Evolutionary conservation across 2,888 invertebrate species (phyloP).

Genomic region (Aproaerema taeniolella): DNA sequence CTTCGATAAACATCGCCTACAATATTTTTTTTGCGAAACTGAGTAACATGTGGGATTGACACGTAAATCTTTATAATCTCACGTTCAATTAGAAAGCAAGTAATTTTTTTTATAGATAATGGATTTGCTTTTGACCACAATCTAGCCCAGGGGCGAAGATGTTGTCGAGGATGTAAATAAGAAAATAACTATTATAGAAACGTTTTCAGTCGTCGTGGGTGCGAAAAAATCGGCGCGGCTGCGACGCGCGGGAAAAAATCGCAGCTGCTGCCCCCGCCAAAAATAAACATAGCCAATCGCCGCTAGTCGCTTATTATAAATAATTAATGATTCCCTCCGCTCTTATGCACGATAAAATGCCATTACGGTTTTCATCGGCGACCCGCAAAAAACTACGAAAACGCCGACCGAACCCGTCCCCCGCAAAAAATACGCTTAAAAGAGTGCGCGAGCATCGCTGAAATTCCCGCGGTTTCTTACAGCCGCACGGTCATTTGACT

Average conservation of each 20-base stretch:
- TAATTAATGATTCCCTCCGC: slow-evolving; percentile 74
- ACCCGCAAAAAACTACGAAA: slow-evolving; percentile 65
- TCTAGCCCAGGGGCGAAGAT: not conserved
- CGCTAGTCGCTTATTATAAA: slow-evolving; percentile 75
- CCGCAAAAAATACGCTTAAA: slow-evolving; percentile 66
- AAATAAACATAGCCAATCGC: slow-evolving; percentile 62
- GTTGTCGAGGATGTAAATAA: too few species aligned
- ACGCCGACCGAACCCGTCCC: slow-evolving; percentile 57
- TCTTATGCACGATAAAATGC: slow-evolving; percentile 77
- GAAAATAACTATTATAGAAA: too few species aligned
- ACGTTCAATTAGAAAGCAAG: slow-evolving; percentile 29
- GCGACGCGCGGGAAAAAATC: slow-evolving; percentile 39
- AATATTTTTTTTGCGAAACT: slow-evolving; percentile 24
- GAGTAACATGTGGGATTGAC: slow-evolving; percentile 29
- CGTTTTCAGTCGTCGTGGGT: too few species aligned
- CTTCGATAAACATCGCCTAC: slow-evolving; percentile 11
- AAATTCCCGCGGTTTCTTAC: slow-evolving; percentile 72
- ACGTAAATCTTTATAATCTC: slow-evolving; percentile 37
- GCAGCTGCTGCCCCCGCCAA: slow-evolving; percentile 35
- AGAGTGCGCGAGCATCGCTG: slow-evolving; percentile 70
- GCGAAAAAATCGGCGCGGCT: slow-evolving; percentile 20
- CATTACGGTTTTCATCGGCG: slow-evolving; percentile 75
- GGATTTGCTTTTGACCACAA: too few species aligned
- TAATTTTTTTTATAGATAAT: slow-evolving; percentile 16
- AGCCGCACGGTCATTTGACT: slow-evolving; percentile 69